Evolutionary conservation across 2,888 invertebrate genomes (phyloP).

Genomic region (Notodonta dromedarius): DNA sequence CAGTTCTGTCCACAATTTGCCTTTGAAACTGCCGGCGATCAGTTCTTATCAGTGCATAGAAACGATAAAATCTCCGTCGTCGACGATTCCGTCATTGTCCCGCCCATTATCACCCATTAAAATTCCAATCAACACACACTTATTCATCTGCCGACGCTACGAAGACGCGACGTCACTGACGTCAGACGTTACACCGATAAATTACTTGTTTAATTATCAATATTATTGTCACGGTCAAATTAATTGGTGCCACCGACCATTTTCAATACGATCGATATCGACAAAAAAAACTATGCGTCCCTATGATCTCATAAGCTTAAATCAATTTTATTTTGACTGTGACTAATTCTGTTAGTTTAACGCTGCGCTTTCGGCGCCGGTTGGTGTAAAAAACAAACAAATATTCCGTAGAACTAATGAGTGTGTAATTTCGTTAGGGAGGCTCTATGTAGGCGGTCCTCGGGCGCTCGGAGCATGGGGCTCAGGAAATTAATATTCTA

Average conservation of each 20-base stretch:
- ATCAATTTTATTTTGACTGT: constrained; percentile 64
- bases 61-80: constrained; percentile 72
- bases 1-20: constrained; percentile 72
- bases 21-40: constrained; percentile 79
- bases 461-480: constrained; percentile 31
- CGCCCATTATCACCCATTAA: constrained; percentile 82
- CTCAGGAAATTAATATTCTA: constrained; percentile 59
- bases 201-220: constrained; percentile 68
- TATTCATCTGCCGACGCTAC: constrained; percentile 74
- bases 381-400: constrained; percentile 74
- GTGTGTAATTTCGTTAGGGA: constrained; percentile 78
- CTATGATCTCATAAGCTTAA: constrained; percentile 57
- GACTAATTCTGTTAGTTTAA: constrained; percentile 78
- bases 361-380: constrained; percentile 63
- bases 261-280: constrained; percentile 38
- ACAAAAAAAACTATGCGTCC: constrained; percentile 49
- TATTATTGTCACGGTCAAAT: constrained; percentile 41
- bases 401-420: constrained; percentile 77
- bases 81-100: constrained; percentile 80
- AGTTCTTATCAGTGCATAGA: constrained; percentile 72
- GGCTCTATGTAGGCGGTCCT: constrained; percentile 74
- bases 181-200: constrained; percentile 61
- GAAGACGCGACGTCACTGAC: constrained; percentile 41
- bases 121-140: constrained; percentile 80
- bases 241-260: constrained; percentile 39